Conservation (phyloP, 2,797 vertebrate genomes). For the Sphenopsis melanotis region DNA sequence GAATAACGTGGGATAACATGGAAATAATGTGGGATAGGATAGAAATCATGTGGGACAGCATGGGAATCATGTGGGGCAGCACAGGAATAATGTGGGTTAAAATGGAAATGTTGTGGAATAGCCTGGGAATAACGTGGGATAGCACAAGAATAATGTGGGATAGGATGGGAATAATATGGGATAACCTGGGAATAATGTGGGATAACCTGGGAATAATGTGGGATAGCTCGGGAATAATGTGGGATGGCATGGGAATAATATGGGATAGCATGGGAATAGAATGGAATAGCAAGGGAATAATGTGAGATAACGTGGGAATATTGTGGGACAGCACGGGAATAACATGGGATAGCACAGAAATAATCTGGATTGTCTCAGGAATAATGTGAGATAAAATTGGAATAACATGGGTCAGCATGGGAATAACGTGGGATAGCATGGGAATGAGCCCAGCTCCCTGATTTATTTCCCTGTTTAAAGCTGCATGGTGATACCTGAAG, state of each 20-base stretch:
- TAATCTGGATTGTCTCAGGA: rapidly evolving
- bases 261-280: background rate
- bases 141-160: too few relatives aligned
- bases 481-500: background rate
- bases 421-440: background rate
- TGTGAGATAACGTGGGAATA: rapidly evolving
- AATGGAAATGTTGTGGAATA: too few relatives aligned
- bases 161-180: rapidly evolving
- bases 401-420: background rate
- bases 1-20: too few relatives aligned
- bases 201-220: rapidly evolving
- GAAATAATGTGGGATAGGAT: background rate
- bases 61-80: rapidly evolving
- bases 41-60: background rate
- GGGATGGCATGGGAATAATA: rapidly evolving
- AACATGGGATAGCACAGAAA: too few relatives aligned
- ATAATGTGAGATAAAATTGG: too few relatives aligned
- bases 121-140: background rate
- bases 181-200: rapidly evolving
- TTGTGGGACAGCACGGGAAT: rapidly evolving
- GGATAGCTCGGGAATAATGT: rapidly evolving
- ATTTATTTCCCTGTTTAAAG: background rate
- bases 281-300: rapidly evolving
- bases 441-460: background rate
- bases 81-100: background rate